These are phyloP conservation scores for Vidua macroura DNA, from an alignment of 2,113 vertebrate species.

Conservation along the genomic window DNA sequence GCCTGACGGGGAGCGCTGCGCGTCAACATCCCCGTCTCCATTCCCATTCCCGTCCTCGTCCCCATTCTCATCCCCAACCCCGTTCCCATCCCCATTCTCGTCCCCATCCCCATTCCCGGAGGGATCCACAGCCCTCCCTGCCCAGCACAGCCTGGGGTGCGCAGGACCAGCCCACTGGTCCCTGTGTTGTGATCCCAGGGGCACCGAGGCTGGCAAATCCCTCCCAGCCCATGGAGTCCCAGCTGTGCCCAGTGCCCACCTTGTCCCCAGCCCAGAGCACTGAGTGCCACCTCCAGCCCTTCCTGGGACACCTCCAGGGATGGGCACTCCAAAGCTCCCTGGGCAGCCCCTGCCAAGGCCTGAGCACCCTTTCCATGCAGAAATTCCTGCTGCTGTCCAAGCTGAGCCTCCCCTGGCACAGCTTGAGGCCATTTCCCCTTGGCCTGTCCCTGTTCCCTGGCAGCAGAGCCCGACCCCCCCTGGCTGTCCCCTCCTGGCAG, in stretches of 20 bases:
- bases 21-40: accelerated
- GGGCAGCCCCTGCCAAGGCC: not conserved
- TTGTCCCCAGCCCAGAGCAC: not conserved
- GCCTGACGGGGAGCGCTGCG: not conserved
- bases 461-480: too few relatives aligned
- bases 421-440: too few relatives aligned
- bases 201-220: not conserved
- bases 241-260: not conserved
- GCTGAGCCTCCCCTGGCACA: too few relatives aligned
- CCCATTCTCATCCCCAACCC: too few relatives aligned
- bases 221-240: not conserved
- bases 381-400: too few relatives aligned
- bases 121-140: too few relatives aligned
- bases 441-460: too few relatives aligned
- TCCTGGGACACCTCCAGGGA: not conserved
- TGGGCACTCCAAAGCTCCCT: not conserved
- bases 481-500: too few relatives aligned
- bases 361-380: too few relatives aligned
- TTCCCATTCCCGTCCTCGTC: too few relatives aligned
- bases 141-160: not conserved
- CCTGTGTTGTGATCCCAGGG: not conserved
- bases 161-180: not conserved
- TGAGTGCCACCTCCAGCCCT: not conserved
- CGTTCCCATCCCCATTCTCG: too few relatives aligned
- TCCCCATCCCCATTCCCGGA: too few relatives aligned